phyloP scores from a whole-genome alignment of 2,888 invertebrate genomes.

The Frankliniella intonsa region DNA sequence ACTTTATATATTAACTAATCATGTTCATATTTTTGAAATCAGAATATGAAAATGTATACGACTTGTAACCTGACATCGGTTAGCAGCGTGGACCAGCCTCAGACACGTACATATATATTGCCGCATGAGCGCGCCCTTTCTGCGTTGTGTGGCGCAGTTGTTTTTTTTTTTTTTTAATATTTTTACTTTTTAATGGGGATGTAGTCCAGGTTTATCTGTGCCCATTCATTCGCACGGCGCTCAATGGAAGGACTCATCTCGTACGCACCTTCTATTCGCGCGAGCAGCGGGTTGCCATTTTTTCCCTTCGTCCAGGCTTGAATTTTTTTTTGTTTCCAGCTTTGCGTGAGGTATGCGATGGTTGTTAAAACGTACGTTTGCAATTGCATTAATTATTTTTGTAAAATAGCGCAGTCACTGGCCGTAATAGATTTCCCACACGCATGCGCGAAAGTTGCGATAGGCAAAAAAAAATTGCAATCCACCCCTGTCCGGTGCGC shows the following conservation, averaged over 20 bases:
- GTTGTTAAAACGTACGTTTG: neutral
- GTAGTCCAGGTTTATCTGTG: neutral
- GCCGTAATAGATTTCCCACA: neutral
- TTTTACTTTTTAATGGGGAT: too few species aligned
- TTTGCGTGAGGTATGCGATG: neutral
- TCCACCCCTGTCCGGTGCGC: neutral
- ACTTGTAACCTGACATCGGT: neutral
- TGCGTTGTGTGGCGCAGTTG: too few species aligned
- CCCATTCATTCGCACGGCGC: neutral
- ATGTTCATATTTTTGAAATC: too few species aligned
- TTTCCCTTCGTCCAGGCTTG: neutral
- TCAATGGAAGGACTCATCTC: constrained; percentile 15
- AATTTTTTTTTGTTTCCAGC: neutral
- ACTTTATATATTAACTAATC: too few species aligned
- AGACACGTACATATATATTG: too few species aligned
- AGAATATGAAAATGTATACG: too few species aligned
- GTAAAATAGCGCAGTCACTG: neutral
- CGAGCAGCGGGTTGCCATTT: too few species aligned
- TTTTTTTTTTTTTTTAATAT: too few species aligned
- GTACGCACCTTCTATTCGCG: neutral
- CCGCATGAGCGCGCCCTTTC: too few species aligned
- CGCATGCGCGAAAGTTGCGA: neutral
- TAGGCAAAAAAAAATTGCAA: neutral
- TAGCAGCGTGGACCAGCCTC: neutral
- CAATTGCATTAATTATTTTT: neutral